These are phyloP conservation scores for Macrosiphum euphorbiae DNA, from an alignment of 2,888 invertebrate genomes.

Conservation along the genomic window DNA sequence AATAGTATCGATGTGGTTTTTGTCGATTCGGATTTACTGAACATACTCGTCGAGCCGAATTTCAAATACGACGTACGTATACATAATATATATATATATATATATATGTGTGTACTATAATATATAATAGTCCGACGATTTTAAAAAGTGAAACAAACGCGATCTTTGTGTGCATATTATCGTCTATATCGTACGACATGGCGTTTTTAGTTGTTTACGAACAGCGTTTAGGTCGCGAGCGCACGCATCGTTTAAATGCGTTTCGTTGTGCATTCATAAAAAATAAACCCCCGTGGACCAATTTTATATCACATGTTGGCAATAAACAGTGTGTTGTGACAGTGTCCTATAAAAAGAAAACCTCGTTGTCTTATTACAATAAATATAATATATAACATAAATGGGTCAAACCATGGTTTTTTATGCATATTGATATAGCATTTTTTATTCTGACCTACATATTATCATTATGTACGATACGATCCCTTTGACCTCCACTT, in stretches of 20 bases:
- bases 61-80: not conserved
- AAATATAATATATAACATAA: not conserved
- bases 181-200: not conserved
- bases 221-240: not conserved
- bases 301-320: slow-evolving; percentile 50
- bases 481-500: not conserved
- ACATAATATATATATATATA: not conserved
- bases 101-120: not conserved
- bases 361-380: slow-evolving; percentile 33
- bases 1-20: not conserved
- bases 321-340: slow-evolving; percentile 25
- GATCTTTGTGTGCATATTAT: slow-evolving; percentile 14
- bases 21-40: slow-evolving; percentile 15
- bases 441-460: slow-evolving; percentile 52
- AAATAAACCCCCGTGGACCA: slow-evolving; percentile 23
- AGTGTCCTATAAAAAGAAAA: slow-evolving; percentile 1
- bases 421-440: not conserved
- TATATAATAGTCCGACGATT: slow-evolving; percentile 7
- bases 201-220: slow-evolving; percentile 28
- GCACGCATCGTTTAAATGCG: slow-evolving; percentile 11
- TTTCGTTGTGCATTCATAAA: slow-evolving; percentile 39
- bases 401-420: slow-evolving; percentile 34
- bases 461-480: not conserved
- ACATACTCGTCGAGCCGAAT: not conserved
- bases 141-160: slow-evolving; percentile 16